Conservation (phyloP, 2,888 invertebrate genomes). For the Eupithecia subumbrata region DNA sequence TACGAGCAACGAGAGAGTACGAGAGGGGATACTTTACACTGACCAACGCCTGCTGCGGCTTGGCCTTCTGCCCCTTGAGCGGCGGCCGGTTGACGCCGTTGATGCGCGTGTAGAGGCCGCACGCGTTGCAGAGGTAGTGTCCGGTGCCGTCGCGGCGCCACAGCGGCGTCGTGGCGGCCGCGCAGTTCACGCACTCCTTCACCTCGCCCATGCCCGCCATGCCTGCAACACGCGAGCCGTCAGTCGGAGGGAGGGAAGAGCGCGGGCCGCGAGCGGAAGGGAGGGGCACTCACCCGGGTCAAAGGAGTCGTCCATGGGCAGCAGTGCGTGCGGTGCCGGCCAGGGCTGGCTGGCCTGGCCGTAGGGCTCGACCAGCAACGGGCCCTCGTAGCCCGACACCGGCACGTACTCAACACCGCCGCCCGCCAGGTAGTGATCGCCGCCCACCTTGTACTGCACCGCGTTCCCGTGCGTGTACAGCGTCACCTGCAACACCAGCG, state of each 20-base stretch:
- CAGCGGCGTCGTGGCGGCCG: slow-evolving; percentile 95
- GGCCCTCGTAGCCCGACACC: slow-evolving; percentile 78
- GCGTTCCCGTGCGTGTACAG: slow-evolving; percentile 81
- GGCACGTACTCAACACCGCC: slow-evolving; percentile 78
- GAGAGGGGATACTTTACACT: slow-evolving; percentile 36
- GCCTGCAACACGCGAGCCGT: slow-evolving; percentile 48
- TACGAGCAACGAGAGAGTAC: not conserved
- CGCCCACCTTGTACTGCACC: slow-evolving; percentile 83
- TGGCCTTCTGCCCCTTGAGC: slow-evolving; percentile 86
- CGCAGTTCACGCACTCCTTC: slow-evolving; percentile 97
- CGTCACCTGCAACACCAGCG: slow-evolving; percentile 61
- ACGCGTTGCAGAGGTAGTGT: slow-evolving; percentile 99
- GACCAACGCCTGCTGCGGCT: slow-evolving; percentile 84
- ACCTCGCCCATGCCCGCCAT: slow-evolving; percentile 84
- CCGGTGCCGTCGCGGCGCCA: slow-evolving; percentile 99
- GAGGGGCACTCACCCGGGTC: slow-evolving; percentile 69
- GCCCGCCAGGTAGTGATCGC: slow-evolving; percentile 72
- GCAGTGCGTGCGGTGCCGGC: slow-evolving; percentile 68
- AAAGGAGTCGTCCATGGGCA: slow-evolving; percentile 78
- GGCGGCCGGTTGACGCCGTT: slow-evolving; percentile 90
- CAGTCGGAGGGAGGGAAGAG: not conserved
- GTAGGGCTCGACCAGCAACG: slow-evolving; percentile 76
- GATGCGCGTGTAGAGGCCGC: slow-evolving; percentile 94
- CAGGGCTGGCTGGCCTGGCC: slow-evolving; percentile 74
- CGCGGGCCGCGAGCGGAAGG: too few species aligned